Conservation (phyloP, 2,113 vertebrate species). For the Todiramphus chloris region DNA sequence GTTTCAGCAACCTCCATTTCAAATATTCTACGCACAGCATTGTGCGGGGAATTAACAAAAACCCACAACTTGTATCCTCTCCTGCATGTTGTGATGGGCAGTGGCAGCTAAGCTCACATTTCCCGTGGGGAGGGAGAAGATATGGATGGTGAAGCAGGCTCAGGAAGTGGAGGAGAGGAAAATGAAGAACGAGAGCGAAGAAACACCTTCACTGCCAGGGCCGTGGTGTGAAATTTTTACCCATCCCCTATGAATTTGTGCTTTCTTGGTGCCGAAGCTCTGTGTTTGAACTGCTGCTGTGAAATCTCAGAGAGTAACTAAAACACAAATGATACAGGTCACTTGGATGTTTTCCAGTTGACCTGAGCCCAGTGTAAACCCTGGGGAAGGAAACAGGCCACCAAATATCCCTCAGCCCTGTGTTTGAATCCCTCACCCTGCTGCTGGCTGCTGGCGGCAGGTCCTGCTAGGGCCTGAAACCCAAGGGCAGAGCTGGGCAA, state of each 20-base stretch:
- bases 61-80: not conserved
- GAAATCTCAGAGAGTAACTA: slow-evolving; percentile 17
- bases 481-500: rapidly evolving
- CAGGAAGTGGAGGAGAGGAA: not conserved
- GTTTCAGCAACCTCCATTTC: slow-evolving; percentile 22
- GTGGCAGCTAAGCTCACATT: not conserved
- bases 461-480: not conserved
- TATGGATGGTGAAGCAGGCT: too few species aligned
- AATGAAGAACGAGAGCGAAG: not conserved
- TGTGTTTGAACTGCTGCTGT: not conserved
- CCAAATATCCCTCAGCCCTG: not conserved
- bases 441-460: not conserved
- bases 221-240: not conserved
- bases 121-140: not conserved
- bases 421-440: not conserved
- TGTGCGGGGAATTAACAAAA: not conserved
- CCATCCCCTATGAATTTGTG: not conserved
- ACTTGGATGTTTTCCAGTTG: slow-evolving; percentile 10
- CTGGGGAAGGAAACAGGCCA: slow-evolving; percentile 1
- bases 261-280: not conserved
- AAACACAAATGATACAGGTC: slow-evolving; percentile 3
- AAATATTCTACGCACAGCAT: not conserved
- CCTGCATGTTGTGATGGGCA: not conserved
- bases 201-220: not conserved
- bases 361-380: not conserved